Conservation (phyloP, 2,113 vertebrate species). For the Natator depressus region DNA sequence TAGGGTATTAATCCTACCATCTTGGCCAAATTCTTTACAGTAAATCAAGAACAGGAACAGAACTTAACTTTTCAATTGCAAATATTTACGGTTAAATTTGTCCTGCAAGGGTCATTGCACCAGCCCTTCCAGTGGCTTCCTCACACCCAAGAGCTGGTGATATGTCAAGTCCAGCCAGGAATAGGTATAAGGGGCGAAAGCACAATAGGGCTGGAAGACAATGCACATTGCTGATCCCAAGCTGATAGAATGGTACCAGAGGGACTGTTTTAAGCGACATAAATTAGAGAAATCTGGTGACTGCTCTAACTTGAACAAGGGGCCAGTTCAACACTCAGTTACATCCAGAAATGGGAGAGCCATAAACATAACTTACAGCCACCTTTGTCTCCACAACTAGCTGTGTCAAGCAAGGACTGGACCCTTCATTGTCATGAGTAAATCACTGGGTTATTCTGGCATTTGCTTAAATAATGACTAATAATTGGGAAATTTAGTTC, state of each 20-base stretch:
- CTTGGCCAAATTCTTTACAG: neutral
- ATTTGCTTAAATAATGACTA: neutral
- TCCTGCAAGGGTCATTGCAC: neutral
- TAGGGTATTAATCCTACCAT: neutral
- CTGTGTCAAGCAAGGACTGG: conserved; percentile 16
- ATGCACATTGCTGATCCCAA: neutral
- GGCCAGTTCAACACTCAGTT: neutral
- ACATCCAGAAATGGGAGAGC: accelerated
- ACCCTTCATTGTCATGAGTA: neutral
- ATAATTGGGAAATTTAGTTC: neutral
- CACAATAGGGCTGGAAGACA: neutral
- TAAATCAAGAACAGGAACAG: neutral
- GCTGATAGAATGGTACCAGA: neutral
- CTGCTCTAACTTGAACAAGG: neutral
- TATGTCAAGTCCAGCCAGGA: neutral
- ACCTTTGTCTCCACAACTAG: conserved; percentile 30
- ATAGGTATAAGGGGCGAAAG: neutral
- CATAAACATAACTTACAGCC: neutral
- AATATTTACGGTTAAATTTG: neutral
- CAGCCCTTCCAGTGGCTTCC: neutral
- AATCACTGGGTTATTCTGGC: neutral
- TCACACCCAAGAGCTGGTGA: neutral
- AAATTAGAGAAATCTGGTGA: neutral
- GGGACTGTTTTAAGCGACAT: no score
- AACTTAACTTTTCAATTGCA: neutral